Conservation (phyloP, 2,113 vertebrate species). For the Amphiprion percula region DNA sequence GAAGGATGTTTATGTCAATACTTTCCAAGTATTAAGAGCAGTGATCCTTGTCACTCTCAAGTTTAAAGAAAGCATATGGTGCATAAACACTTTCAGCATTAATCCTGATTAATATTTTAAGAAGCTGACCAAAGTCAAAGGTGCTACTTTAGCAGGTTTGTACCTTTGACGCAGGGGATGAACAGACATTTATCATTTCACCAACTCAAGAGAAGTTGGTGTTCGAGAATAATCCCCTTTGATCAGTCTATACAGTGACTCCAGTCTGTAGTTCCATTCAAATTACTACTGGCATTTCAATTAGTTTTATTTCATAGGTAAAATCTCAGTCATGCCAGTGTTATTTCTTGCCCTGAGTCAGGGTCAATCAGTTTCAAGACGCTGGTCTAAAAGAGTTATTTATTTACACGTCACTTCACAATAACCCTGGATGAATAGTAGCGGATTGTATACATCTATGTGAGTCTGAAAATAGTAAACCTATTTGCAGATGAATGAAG, state of each 20-base stretch:
- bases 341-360: too few relatives aligned
- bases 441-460: too few relatives aligned
- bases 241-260: not conserved
- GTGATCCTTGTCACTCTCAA: conserved; percentile 24
- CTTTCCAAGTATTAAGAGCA: conserved; percentile 34
- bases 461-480: too few relatives aligned
- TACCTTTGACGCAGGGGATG: not conserved
- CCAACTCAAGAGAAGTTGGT: not conserved
- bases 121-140: conserved; percentile 29
- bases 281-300: too few relatives aligned
- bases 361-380: too few relatives aligned
- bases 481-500: too few relatives aligned
- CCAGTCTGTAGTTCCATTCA: not conserved
- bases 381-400: too few relatives aligned
- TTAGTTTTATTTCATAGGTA: too few relatives aligned
- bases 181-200: not conserved
- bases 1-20: conserved; percentile 16
- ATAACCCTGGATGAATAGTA: too few relatives aligned
- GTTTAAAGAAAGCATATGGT: conserved; percentile 13
- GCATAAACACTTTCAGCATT: conserved; percentile 42
- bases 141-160: not conserved
- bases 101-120: conserved; percentile 45
- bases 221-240: not conserved
- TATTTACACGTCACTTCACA: too few relatives aligned
- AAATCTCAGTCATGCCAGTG: too few relatives aligned